Base-by-base conservation (phyloP, 1,140 invertebrate species). In the Octopus sinensis region DNA sequence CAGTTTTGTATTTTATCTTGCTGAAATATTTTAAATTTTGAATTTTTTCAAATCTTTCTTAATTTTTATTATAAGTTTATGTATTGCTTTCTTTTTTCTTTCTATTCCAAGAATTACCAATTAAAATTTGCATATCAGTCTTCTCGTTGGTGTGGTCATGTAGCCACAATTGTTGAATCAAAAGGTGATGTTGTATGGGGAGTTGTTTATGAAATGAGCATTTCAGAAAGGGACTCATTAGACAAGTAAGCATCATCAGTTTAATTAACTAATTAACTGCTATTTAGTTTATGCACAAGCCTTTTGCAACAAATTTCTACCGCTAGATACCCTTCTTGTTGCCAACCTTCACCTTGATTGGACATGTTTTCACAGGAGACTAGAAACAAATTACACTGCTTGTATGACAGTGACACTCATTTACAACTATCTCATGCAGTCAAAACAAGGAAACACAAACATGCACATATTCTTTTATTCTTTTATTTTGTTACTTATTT, bases 151-250 rank as follows among this genome's bases (percentile, higher is more conserved):
- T 87, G 92, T 82, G 96, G 96, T 53, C 90, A 93, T 52, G 93
- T 93, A 7, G 95, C 95, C 1, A 96, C 95, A 12, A 94, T 96
- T 84, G 92, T 94, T 5, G 93, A 94, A 23, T 92, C 91, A 56
- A 73, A 90, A 52, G 88, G 91, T 52, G 86, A 89, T 30, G 85
- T 92, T 84, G 93, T 96, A 4, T 96, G 94, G 94, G 95, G 95
- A 62, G 93, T 94, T 62, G 88, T 97, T 76, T 97, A 95, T 95
- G 93, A 94, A 91, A 89, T 96, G 79, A 89, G 94, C 84, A 91
- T 92, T 23, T 88, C 89, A 56, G 92, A 96, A 86, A 90, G 94
- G 86, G 83, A 89, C 5, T 89, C 91, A 86, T 91, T 96, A 78
- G 95, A 96, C 88, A 90, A 89, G 94, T 94, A 91, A 91, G 87